phyloP scores from a whole-genome alignment of 2,888 invertebrate genomes.

The Notodonta ziczac region DNA sequence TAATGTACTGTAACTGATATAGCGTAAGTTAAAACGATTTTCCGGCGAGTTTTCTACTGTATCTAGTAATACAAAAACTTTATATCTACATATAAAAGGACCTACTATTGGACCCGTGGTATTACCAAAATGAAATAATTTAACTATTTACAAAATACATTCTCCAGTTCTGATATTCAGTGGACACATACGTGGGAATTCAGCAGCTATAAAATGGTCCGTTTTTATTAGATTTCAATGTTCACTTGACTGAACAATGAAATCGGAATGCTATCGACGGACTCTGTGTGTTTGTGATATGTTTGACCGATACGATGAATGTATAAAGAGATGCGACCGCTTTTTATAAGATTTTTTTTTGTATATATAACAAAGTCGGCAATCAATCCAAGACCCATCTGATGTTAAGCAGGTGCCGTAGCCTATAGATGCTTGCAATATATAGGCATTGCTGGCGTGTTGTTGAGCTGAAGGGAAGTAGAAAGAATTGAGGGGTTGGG shows the following conservation, averaged over 20 bases:
- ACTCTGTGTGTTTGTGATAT: conserved; percentile 24
- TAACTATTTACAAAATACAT: background rate
- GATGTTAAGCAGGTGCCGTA: too few relatives aligned
- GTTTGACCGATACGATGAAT: conserved; percentile 19
- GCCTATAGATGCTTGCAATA: too few relatives aligned
- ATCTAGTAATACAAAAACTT: conserved; percentile 27
- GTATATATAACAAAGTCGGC: too few relatives aligned
- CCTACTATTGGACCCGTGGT: background rate
- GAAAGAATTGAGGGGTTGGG: too few relatives aligned
- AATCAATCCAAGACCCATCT: too few relatives aligned
- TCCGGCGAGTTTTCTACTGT: conserved; percentile 37
- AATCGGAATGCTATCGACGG: conserved; percentile 22
- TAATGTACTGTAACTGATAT: conserved; percentile 60
- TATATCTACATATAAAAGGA: conserved; percentile 2
- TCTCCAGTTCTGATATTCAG: background rate
- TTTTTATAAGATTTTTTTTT: too few relatives aligned
- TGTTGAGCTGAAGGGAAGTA: too few relatives aligned
- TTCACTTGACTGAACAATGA: conserved; percentile 30
- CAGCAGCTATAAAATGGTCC: conserved; percentile 13
- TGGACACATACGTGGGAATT: conserved; percentile 3
- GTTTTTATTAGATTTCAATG: conserved; percentile 31
- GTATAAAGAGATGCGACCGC: conserved; percentile 12
- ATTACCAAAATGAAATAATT: background rate
- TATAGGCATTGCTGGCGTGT: too few relatives aligned
- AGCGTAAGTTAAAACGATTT: conserved; percentile 50